phyloP scores from a whole-genome alignment of 2,888 invertebrate genomes.

The Xestia ashworthii region DNA sequence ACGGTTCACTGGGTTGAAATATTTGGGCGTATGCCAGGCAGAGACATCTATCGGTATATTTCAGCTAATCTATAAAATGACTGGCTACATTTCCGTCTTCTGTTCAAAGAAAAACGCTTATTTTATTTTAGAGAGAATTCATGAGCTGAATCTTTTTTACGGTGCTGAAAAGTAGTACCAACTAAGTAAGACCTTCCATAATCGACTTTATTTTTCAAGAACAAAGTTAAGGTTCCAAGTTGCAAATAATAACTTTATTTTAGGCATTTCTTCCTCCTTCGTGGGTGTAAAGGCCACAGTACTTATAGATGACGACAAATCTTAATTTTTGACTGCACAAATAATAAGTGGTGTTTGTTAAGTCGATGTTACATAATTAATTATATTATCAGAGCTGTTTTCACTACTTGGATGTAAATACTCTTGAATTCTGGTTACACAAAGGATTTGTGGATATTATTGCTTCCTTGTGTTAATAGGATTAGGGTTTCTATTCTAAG shows the following conservation, averaged over 20 bases:
- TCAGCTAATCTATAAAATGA: constrained; percentile 1
- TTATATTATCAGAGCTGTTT: neutral
- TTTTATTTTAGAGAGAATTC: too few relatives aligned
- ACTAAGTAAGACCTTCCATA: neutral
- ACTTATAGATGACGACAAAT: constrained; percentile 2
- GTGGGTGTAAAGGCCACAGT: constrained; percentile 12
- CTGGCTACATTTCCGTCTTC: neutral
- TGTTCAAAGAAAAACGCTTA: neutral
- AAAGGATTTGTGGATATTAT: neutral
- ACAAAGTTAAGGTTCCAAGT: neutral
- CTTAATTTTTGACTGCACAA: constrained; percentile 12
- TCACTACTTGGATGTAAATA: constrained; percentile 4
- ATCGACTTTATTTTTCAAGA: neutral
- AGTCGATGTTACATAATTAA: constrained; percentile 11
- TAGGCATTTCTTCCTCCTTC: constrained; percentile 22
- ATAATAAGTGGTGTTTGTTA: neutral
- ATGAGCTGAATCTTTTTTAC: neutral
- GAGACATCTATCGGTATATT: constrained; percentile 53
- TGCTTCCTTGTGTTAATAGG: neutral
- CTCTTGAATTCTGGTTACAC: neutral
- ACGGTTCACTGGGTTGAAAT: constrained; percentile 6
- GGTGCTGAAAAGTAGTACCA: neutral
- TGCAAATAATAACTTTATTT: constrained; percentile 2
- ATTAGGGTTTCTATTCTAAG: constrained; percentile 1
- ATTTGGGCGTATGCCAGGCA: constrained; percentile 35